Conservation (phyloP, 37 sponge, comb jelly and placozoan genomes). For the Ianthella basta region DNA sequence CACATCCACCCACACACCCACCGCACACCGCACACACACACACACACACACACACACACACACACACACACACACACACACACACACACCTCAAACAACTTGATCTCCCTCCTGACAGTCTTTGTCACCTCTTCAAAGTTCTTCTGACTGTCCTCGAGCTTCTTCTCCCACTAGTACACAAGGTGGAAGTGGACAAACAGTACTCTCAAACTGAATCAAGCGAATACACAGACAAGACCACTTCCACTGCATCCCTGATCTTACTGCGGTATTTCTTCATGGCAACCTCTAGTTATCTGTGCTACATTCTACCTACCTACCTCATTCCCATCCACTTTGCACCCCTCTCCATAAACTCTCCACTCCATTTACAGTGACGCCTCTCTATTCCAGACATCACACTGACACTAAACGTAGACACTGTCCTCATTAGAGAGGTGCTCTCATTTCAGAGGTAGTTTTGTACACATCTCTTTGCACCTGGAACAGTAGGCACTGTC, state of each 20-base stretch:
- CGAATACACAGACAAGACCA: not conserved
- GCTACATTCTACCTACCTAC: not conserved
- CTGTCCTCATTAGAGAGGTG: no score
- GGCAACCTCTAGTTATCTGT: not conserved
- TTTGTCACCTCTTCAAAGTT: conserved; percentile 66
- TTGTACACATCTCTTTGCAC: no score
- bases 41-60: not conserved
- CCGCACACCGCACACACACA: conserved; percentile 74
- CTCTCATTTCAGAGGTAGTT: no score
- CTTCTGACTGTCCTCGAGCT: conserved; percentile 88
- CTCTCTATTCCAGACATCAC: conserved; percentile 14
- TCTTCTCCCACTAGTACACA: conserved; percentile 91
- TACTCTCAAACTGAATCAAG: not conserved
- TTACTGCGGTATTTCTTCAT: not conserved
- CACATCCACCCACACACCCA: not conserved
- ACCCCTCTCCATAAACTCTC: not conserved
- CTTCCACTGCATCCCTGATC: not conserved
- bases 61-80: not conserved
- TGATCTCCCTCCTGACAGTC: conserved; percentile 61
- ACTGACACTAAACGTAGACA: no score
- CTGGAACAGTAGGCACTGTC: no score
- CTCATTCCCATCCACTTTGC: not conserved
- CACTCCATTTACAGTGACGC: conserved; percentile 1
- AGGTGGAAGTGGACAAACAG: not conserved
- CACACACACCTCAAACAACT: conserved; percentile 79